Conservation (phyloP, 2,797 vertebrate genomes). For the Anguilla megastoma region DNA sequence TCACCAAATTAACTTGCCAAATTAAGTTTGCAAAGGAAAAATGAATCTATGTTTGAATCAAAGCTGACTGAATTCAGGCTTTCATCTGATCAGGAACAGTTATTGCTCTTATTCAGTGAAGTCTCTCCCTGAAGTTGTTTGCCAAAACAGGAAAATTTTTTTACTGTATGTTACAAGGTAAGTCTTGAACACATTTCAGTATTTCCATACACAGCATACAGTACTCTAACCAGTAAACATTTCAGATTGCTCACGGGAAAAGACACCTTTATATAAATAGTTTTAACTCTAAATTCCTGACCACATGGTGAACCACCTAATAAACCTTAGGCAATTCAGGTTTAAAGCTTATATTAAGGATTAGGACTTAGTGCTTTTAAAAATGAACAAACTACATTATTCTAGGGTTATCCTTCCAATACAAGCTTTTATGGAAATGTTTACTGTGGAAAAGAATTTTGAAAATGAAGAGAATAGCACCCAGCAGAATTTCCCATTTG, state of each 20-base stretch:
- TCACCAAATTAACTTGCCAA: too few species aligned
- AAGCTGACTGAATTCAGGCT: neutral
- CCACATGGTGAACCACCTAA: neutral
- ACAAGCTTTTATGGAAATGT: neutral
- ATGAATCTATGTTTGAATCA: neutral
- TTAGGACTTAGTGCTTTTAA: neutral
- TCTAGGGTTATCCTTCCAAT: neutral
- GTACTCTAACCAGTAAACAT: neutral
- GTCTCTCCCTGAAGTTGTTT: neutral
- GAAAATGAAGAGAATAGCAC: neutral
- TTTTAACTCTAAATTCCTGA: neutral
- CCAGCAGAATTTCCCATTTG: constrained; percentile 55
- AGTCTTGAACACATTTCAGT: neutral
- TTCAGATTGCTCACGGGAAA: too few species aligned
- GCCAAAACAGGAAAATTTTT: neutral
- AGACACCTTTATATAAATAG: neutral
- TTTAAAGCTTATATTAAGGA: neutral
- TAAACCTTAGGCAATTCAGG: neutral
- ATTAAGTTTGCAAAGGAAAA: too few species aligned
- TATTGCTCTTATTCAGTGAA: neutral
- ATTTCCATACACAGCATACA: neutral
- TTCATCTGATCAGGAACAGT: neutral
- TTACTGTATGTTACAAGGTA: neutral
- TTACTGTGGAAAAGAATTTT: neutral
- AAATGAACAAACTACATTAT: neutral